These are phyloP conservation scores for Pachliopta kotzebuea DNA, from an alignment of 2,888 invertebrate species.

Conservation along the genomic window DNA sequence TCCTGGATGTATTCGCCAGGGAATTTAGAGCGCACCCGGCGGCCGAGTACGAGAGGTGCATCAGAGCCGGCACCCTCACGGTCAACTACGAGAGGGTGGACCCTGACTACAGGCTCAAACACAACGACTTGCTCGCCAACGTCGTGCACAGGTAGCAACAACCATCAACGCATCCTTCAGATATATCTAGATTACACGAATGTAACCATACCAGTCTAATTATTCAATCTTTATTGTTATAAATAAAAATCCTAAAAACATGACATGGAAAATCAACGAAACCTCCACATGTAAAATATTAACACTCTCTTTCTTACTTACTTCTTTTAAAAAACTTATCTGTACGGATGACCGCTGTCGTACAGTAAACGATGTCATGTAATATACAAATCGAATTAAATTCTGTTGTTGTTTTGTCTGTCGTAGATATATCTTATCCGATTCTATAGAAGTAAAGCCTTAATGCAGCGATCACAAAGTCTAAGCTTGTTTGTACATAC, in stretches of 20 bases:
- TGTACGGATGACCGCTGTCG: constrained; percentile 24
- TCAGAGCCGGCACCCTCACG: constrained; percentile 93
- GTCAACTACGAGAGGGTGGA: constrained; percentile 96
- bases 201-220: too few relatives aligned
- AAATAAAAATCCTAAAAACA: constrained; percentile 14
- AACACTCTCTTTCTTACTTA: constrained; percentile 20
- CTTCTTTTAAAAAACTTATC: constrained; percentile 17
- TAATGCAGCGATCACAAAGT: constrained; percentile 41
- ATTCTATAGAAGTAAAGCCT: constrained; percentile 32
- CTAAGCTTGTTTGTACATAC: constrained; percentile 55
- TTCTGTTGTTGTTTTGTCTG: constrained; percentile 8
- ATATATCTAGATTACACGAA: background rate
- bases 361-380: constrained; percentile 15
- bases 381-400: constrained; percentile 2
- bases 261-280: constrained; percentile 13
- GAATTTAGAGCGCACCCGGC: constrained; percentile 97
- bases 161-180: too few relatives aligned
- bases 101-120: constrained; percentile 94
- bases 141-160: constrained; percentile 92
- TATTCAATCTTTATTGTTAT: too few relatives aligned
- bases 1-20: constrained; percentile 94
- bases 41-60: constrained; percentile 95
- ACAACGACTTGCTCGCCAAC: constrained; percentile 96
- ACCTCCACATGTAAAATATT: constrained; percentile 26
- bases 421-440: constrained; percentile 22